A percentile compares a stretch with the other conserved stretches of the same genome.
phyloP scores from a whole-genome alignment of 2,888 invertebrate species.

The Halocaridina rubra region DNA sequence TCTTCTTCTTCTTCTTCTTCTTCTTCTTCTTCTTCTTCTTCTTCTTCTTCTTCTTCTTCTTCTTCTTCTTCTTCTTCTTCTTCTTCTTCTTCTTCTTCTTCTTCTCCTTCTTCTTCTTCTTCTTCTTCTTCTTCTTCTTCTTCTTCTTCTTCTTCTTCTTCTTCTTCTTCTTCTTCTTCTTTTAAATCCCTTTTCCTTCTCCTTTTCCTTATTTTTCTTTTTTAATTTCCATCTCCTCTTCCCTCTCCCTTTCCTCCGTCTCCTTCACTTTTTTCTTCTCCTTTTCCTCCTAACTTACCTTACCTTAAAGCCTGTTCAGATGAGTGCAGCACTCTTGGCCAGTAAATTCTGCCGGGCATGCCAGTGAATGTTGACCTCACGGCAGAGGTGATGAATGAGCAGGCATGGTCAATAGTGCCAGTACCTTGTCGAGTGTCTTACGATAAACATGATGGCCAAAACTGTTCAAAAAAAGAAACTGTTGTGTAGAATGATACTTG shows the following conservation, averaged over 20 bases:
- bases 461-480: too few relatives aligned
- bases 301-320: too few relatives aligned
- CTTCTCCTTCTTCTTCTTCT: background rate
- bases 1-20: too few relatives aligned
- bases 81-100: background rate
- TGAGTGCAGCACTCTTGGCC: too few relatives aligned
- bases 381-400: too few relatives aligned
- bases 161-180: background rate
- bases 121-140: background rate
- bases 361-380: too few relatives aligned
- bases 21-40: background rate
- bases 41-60: background rate
- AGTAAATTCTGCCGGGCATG: too few relatives aligned
- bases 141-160: background rate
- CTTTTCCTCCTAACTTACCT: background rate
- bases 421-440: too few relatives aligned
- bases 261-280: background rate
- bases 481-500: too few relatives aligned
- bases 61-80: background rate
- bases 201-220: background rate
- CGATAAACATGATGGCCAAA: too few relatives aligned
- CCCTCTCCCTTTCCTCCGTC: background rate
- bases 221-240: background rate
- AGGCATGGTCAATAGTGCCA: too few relatives aligned
- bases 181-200: background rate